These are phyloP conservation scores for Encarsia formosa DNA, from an alignment of 2,888 invertebrate species.

Conservation along the genomic window DNA sequence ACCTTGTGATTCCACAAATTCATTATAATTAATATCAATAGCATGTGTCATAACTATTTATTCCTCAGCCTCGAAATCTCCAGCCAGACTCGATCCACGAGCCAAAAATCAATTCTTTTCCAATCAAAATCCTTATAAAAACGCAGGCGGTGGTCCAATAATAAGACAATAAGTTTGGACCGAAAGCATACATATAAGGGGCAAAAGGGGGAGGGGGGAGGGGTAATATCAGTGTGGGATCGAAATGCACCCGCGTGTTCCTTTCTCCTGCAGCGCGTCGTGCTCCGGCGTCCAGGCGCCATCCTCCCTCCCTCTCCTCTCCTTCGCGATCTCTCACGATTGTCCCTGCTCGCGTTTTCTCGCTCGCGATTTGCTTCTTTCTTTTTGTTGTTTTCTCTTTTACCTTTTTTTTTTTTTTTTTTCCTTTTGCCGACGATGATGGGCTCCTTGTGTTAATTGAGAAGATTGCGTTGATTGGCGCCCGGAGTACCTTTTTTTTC, in stretches of 20 bases:
- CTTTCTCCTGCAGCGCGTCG: constrained; percentile 5
- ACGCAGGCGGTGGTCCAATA: constrained; percentile 51
- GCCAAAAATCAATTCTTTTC: too few relatives aligned
- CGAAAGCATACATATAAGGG: too few relatives aligned
- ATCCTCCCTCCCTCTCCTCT: constrained; percentile 13
- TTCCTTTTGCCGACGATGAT: background rate
- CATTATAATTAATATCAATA: too few relatives aligned
- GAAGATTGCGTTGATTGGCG: too few relatives aligned
- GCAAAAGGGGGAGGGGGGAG: too few relatives aligned
- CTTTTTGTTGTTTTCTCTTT: background rate
- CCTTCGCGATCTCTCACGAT: constrained; percentile 15
- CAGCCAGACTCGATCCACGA: too few relatives aligned
- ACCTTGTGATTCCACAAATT: too few relatives aligned
- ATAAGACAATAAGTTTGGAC: constrained; percentile 46
- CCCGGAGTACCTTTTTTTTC: too few relatives aligned
- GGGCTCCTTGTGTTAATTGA: too few relatives aligned
- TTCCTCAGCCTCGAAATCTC: too few relatives aligned
- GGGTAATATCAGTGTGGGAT: constrained; percentile 44
- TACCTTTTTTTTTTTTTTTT: background rate
- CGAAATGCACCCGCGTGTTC: constrained; percentile 34
- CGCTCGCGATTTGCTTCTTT: constrained; percentile 6
- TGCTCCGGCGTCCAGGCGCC: constrained; percentile 24
- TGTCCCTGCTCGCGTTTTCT: constrained; percentile 12
- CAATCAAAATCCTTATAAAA: too few relatives aligned
- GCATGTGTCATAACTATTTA: too few relatives aligned